phyloP scores from a whole-genome alignment of 2,113 vertebrate species.

The Uropsilus gracilis region DNA sequence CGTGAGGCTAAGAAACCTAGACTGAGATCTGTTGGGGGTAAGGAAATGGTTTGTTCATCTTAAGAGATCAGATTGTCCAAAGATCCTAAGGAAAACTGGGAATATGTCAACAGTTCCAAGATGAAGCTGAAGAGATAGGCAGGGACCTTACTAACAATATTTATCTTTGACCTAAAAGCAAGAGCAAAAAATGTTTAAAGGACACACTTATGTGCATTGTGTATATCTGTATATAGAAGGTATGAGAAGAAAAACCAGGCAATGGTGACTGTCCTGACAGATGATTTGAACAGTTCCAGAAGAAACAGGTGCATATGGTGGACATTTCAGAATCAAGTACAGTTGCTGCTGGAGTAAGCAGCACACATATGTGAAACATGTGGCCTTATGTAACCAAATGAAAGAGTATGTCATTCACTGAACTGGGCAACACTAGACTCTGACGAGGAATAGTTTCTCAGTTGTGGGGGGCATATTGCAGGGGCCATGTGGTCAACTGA shows the following conservation, averaged over 20 bases:
- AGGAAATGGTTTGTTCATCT: neutral
- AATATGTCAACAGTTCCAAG: neutral
- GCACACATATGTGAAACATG: no score
- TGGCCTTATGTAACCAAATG: fast-evolving
- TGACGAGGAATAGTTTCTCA: neutral
- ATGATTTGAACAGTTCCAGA: neutral
- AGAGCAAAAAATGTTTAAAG: neutral
- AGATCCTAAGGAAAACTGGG: neutral
- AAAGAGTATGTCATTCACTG: neutral
- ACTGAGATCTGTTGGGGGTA: neutral
- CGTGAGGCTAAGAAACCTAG: neutral
- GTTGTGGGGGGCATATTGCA: neutral
- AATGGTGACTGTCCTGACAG: neutral
- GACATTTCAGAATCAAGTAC: neutral
- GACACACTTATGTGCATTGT: fast-evolving
- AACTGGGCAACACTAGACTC: no score
- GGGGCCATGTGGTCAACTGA: neutral
- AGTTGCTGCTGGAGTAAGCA: fast-evolving
- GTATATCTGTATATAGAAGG: neutral
- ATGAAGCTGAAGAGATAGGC: neutral
- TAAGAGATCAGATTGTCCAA: neutral
- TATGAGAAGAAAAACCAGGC: neutral
- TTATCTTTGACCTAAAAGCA: neutral
- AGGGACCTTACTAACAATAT: neutral
- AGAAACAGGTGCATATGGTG: neutral